phyloP scores from a whole-genome alignment of 2,888 invertebrate genomes.

The Miltochrista miniata region DNA sequence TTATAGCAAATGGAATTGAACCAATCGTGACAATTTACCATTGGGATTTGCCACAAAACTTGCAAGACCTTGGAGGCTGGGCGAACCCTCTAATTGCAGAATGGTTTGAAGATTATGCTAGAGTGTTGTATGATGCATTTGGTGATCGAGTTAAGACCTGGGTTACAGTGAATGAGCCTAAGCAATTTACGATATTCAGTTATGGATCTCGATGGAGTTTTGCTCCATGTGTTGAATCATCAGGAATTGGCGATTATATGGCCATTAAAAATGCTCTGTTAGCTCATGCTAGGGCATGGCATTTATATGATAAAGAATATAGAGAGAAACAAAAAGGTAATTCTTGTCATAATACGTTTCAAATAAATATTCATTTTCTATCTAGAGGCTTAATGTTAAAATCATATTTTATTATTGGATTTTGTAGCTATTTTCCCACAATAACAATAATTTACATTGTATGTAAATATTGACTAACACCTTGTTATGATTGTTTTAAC shows the following conservation, averaged over 20 bases:
- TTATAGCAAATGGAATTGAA: slow-evolving; percentile 82
- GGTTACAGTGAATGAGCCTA: slow-evolving; percentile 85
- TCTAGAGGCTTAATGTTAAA: no score
- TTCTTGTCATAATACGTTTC: not conserved
- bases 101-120: slow-evolving; percentile 79
- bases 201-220: slow-evolving; percentile 63
- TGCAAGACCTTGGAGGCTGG: slow-evolving; percentile 84
- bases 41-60: slow-evolving; percentile 79
- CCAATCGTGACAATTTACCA: slow-evolving; percentile 84
- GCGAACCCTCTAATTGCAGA: slow-evolving; percentile 68
- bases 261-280: slow-evolving; percentile 74
- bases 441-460: no score
- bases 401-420: no score
- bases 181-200: slow-evolving; percentile 61
- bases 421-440: no score
- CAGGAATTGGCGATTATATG: slow-evolving; percentile 79
- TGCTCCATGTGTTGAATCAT: slow-evolving; percentile 63
- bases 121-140: slow-evolving; percentile 65
- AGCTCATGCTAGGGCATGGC: slow-evolving; percentile 83
- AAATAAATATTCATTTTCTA: not conserved
- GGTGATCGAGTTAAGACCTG: slow-evolving; percentile 81
- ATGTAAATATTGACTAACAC: no score
- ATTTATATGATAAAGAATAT: slow-evolving; percentile 68
- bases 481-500: no score
- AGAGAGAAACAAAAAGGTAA: slow-evolving; percentile 54